phyloP scores from a whole-genome alignment of 2,888 invertebrate species.

The Luperina nickerlii region DNA sequence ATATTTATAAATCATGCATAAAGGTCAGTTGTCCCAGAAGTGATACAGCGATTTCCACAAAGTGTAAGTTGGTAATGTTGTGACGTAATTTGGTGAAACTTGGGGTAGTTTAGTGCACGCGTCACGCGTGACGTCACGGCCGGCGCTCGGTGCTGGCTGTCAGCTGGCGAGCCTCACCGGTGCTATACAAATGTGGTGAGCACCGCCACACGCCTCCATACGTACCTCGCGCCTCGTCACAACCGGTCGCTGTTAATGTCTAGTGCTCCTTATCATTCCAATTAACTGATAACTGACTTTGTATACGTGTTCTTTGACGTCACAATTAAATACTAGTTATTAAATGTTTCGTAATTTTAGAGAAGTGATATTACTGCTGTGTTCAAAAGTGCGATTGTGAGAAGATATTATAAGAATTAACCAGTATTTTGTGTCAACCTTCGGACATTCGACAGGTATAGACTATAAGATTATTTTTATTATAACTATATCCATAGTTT shows the following conservation, averaged over 20 bases:
- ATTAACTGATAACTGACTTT: slow-evolving; percentile 79
- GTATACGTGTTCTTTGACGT: slow-evolving; percentile 72
- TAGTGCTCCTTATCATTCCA: slow-evolving; percentile 74
- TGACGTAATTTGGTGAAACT: slow-evolving; percentile 60
- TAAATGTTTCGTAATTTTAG: slow-evolving; percentile 48
- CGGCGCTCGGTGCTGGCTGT: slow-evolving; percentile 56
- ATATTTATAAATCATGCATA: slow-evolving; percentile 4
- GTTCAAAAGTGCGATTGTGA: slow-evolving; percentile 40
- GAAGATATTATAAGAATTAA: slow-evolving; percentile 32
- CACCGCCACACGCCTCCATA: slow-evolving; percentile 76
- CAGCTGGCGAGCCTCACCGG: slow-evolving; percentile 67
- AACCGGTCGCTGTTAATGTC: slow-evolving; percentile 72
- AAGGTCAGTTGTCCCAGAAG: slow-evolving; percentile 47
- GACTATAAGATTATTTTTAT: neutral
- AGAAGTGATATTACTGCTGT: slow-evolving; percentile 42
- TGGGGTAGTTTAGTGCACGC: slow-evolving; percentile 37
- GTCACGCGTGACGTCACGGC: slow-evolving; percentile 63
- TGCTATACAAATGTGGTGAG: slow-evolving; percentile 71
- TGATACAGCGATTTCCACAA: slow-evolving; percentile 22
- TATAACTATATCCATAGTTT: neutral
- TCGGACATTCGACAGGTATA: slow-evolving; percentile 56
- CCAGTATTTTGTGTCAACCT: slow-evolving; percentile 37
- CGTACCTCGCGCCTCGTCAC: slow-evolving; percentile 74
- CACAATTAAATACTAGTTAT: slow-evolving; percentile 50
- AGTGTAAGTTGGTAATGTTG: neutral